phyloP scores from a whole-genome alignment of 2,888 invertebrate genomes.

The Brachypalpus laphriformis region DNA sequence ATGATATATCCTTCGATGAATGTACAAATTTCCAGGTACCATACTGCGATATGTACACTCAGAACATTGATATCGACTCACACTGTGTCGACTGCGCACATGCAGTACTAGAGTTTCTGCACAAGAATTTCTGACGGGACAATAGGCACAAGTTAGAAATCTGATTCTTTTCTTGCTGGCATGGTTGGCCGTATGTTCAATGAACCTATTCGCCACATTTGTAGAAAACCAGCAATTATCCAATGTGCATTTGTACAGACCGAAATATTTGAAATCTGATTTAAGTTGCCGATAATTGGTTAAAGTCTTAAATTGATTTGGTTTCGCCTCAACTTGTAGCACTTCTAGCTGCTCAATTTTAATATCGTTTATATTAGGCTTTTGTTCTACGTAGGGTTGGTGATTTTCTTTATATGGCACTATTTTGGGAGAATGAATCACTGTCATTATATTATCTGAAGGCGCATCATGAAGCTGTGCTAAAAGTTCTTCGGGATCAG shows the following conservation, averaged over 20 bases:
- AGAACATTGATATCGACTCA: constrained; percentile 51
- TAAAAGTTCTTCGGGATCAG: constrained; percentile 5
- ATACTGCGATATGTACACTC: constrained; percentile 56
- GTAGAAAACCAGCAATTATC: constrained; percentile 76
- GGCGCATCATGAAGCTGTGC: constrained; percentile 2
- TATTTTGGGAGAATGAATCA: constrained; percentile 23
- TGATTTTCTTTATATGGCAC: not conserved
- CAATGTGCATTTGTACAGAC: constrained; percentile 76
- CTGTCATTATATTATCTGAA: constrained; percentile 35
- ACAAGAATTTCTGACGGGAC: not conserved
- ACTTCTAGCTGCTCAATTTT: not conserved
- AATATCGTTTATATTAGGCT: constrained; percentile 20
- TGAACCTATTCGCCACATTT: constrained; percentile 64
- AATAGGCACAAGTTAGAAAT: constrained; percentile 43
- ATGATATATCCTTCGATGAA: constrained; percentile 26
- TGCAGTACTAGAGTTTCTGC: constrained; percentile 29
- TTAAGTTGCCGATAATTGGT: constrained; percentile 69
- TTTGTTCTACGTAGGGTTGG: constrained; percentile 20
- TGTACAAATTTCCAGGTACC: constrained; percentile 34
- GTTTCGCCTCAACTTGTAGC: not conserved
- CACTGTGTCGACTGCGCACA: constrained; percentile 34
- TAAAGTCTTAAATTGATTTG: not conserved
- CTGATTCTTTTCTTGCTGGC: not conserved
- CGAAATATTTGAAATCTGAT: constrained; percentile 72
- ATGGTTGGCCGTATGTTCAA: constrained; percentile 62